Evolutionary conservation across 2,797 vertebrate genomes (phyloP).

Genomic region (Pangasius macronema): DNA sequence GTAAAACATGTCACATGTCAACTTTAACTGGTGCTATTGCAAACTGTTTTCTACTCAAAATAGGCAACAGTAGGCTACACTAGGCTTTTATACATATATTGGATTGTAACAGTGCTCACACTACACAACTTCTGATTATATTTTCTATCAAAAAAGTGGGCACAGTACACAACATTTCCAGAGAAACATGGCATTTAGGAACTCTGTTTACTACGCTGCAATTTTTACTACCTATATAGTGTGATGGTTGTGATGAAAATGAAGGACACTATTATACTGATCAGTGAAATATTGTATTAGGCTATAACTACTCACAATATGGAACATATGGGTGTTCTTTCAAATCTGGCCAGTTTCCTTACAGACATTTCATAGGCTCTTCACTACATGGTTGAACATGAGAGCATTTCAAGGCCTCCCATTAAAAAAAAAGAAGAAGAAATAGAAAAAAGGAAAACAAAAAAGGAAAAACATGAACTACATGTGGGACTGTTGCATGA

Average conservation of each 20-base stretch:
- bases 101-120: not conserved
- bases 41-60: not conserved
- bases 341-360: not conserved
- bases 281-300: not conserved
- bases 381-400: not conserved
- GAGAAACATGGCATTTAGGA: not conserved
- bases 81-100: not conserved
- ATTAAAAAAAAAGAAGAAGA: not conserved
- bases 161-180: not conserved
- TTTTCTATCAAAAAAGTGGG: not conserved
- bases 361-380: not conserved
- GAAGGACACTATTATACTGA: not conserved
- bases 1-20: not conserved
- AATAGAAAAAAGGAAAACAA: not conserved
- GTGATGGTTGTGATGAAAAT: not conserved
- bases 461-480: not conserved
- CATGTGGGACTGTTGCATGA: no score
- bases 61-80: not conserved
- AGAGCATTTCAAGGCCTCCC: not conserved
- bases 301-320: not conserved
- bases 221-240: not conserved
- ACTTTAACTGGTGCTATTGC: constrained; percentile 11
- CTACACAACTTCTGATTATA: not conserved
- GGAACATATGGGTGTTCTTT: not conserved
- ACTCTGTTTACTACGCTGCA: not conserved